Evolutionary conservation across 2,113 vertebrate genomes (phyloP).

Genomic region (Ailurus styani): DNA sequence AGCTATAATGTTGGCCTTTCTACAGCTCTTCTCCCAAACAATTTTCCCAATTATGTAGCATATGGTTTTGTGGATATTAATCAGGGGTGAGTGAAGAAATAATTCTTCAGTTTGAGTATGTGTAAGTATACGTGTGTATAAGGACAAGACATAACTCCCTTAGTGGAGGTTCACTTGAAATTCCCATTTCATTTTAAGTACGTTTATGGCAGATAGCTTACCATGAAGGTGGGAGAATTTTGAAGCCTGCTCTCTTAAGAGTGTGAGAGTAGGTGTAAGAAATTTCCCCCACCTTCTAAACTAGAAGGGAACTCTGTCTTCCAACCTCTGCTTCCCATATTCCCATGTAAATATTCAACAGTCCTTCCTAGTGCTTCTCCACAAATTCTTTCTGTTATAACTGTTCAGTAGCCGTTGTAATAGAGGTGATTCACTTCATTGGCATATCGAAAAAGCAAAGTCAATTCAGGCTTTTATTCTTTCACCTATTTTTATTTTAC

Average conservation of each 20-base stretch:
- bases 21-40: constrained; percentile 33
- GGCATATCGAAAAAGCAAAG: not conserved
- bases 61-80: constrained; percentile 7
- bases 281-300: not conserved
- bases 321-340: not conserved
- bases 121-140: not conserved
- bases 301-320: not conserved
- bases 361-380: not conserved
- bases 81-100: not conserved
- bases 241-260: not conserved
- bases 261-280: not conserved
- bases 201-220: not conserved
- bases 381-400: not conserved
- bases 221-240: not conserved
- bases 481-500: not conserved
- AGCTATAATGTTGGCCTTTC: not conserved
- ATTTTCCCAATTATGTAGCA: not conserved
- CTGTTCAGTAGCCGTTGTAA: not conserved
- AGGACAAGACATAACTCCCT: not conserved
- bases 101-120: not conserved
- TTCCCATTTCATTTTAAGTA: not conserved
- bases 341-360: not conserved
- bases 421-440: not conserved
- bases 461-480: not conserved
- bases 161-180: not conserved